A percentile compares a stretch with the other conserved stretches of the same genome.
phyloP scores from a whole-genome alignment of 2,888 invertebrate species.

The Diarsia brunnea region DNA sequence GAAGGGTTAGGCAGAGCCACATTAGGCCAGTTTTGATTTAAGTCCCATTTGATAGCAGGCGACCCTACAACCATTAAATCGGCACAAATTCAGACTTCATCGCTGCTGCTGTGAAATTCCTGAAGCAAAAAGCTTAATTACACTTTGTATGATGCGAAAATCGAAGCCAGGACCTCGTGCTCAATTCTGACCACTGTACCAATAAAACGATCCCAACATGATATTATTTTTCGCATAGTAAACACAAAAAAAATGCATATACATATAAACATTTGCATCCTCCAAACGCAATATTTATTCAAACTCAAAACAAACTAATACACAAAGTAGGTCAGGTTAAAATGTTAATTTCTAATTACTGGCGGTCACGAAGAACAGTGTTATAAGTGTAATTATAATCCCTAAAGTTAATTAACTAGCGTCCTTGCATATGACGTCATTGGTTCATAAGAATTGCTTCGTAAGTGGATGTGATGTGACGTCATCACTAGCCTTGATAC shows the following conservation, averaged over 20 bases:
- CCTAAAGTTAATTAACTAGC: slow-evolving; percentile 51
- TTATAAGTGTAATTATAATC: slow-evolving; percentile 41
- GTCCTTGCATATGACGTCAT: slow-evolving; percentile 52
- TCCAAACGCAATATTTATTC: neutral
- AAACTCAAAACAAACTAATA: neutral
- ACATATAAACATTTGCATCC: neutral
- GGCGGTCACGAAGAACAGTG: slow-evolving; percentile 42
- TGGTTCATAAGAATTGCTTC: slow-evolving; percentile 19
- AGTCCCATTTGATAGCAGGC: no score
- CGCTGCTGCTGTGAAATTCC: no score
- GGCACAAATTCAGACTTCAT: no score
- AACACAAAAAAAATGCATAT: neutral
- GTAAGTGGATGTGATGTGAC: slow-evolving; percentile 29
- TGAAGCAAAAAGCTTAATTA: no score
- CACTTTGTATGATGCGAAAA: no score
- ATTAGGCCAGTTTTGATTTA: no score
- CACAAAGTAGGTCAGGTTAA: slow-evolving; percentile 16
- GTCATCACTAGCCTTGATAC: slow-evolving; percentile 34
- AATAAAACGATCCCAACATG: no score
- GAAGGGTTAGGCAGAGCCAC: no score
- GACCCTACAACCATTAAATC: no score
- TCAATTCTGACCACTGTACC: no score
- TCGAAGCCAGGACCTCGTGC: no score
- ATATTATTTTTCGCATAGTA: no score
- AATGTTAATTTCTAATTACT: slow-evolving; percentile 46